Conservation (phyloP, 2,113 vertebrate species). For the Nematolebias whitei region DNA sequence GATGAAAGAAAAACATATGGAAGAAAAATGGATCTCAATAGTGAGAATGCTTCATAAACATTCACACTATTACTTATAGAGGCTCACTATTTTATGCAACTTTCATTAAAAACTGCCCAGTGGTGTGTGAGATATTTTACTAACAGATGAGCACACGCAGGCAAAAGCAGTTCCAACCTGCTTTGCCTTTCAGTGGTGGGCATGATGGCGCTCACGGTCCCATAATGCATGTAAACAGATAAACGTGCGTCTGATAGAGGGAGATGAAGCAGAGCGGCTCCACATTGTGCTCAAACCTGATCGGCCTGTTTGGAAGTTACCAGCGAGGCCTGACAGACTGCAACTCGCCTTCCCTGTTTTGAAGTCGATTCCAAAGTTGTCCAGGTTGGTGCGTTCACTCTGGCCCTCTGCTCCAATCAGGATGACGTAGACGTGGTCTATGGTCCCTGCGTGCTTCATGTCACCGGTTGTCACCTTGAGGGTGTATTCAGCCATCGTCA, state of each 20-base stretch:
- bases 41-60: too few relatives aligned
- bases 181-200: too few relatives aligned
- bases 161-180: neutral
- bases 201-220: too few relatives aligned
- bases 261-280: neutral
- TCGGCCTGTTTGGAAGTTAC: neutral
- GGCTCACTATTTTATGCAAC: too few relatives aligned
- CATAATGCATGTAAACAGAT: too few relatives aligned
- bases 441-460: slow-evolving; percentile 48
- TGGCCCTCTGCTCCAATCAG: slow-evolving; percentile 60
- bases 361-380: slow-evolving; percentile 53
- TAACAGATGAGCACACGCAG: too few relatives aligned
- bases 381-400: slow-evolving; percentile 56
- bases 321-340: neutral
- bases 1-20: too few relatives aligned
- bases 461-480: slow-evolving; percentile 64
- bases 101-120: too few relatives aligned
- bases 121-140: too few relatives aligned
- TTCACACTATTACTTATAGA: too few relatives aligned
- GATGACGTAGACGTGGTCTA: slow-evolving; percentile 60
- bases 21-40: too few relatives aligned
- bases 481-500: slow-evolving; percentile 62
- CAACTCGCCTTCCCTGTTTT: slow-evolving; percentile 49
- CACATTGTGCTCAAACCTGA: neutral
- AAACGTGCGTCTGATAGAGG: too few relatives aligned